These are phyloP conservation scores for Anabacerthia variegaticeps DNA, from an alignment of 2,797 vertebrate species.

Conservation along the genomic window DNA sequence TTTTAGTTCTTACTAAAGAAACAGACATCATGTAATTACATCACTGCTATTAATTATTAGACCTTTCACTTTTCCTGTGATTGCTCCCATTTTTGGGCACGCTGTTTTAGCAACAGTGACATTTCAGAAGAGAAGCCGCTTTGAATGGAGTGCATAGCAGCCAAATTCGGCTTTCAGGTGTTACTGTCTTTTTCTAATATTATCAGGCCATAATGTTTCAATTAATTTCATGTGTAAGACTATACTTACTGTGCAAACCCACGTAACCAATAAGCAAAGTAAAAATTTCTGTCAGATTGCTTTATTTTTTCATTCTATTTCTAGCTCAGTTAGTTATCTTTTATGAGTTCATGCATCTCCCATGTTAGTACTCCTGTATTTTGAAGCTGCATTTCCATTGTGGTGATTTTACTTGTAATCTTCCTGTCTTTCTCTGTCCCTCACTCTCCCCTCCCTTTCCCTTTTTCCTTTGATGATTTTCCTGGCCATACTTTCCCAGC, in stretches of 20 bases:
- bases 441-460: background rate
- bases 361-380: background rate
- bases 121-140: background rate
- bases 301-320: background rate
- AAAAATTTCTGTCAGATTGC: background rate
- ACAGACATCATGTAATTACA: conserved; percentile 25
- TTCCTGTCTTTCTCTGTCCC: background rate
- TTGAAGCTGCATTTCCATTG: background rate
- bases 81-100: background rate
- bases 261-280: conserved; percentile 2
- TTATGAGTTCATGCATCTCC: background rate
- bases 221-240: background rate
- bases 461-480: background rate
- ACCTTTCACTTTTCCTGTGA: background rate
- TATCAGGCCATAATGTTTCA: background rate
- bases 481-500: background rate
- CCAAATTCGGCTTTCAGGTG: background rate
- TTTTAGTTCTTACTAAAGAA: conserved; percentile 37
- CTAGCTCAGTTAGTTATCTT: background rate
- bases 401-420: background rate
- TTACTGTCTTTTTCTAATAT: background rate
- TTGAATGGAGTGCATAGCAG: background rate
- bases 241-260: background rate
- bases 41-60: conserved; percentile 43
- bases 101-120: background rate